Base-by-base conservation (phyloP, 92 coral and sea anemone species). In the Plumapathes pennacea region DNA sequence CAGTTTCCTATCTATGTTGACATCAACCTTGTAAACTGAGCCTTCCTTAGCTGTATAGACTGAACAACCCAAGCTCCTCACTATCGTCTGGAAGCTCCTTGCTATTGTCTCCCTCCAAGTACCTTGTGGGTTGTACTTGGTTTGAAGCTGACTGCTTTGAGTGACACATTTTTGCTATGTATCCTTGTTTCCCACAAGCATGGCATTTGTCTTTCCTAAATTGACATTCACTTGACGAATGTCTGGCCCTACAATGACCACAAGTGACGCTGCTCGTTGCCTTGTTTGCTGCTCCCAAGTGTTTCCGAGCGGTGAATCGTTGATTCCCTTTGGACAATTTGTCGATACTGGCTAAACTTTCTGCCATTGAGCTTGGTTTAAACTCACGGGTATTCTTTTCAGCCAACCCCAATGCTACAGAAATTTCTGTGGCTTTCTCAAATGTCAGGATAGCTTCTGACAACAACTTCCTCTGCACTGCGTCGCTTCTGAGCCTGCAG, bases 371-470 rank as follows among this genome's bases (percentile, higher is more conserved):
- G 1, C 21, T 39, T 61, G 22, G 54, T 41, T 28, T 28, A 38
- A 66, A 46, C 61, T 76, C 60, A 12, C 32, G 49, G 11, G 80
- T 50, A 26, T 78, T 62, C 30, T 30, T 69, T 57, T 69, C 69
- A 3, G 74, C 80, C 53, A 64, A 62, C 49, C 63, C 85, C 74
- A 71, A 59, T 4, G 65, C 46, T 25, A 28, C 39, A 0, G 71
- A 69, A 1, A 77, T 60, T 19, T 54, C 30, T 38, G 50, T 43
- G 10, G 63, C 70, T 42, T 20, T 33, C 4, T 53, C 48, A 37
- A 66, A 76, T 13, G 76, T 66, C 6, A 68, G 50, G 2, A 39
- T 57, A 14, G 32, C 65, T 17, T 30, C 47, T 10, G 43, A 36
- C 48, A 78, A 42, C 41, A 78, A 33, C 37, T 62, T 70, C 18